Evolutionary conservation across 2,797 vertebrate species (phyloP).

Genomic region (Cryptoprocta ferox): DNA sequence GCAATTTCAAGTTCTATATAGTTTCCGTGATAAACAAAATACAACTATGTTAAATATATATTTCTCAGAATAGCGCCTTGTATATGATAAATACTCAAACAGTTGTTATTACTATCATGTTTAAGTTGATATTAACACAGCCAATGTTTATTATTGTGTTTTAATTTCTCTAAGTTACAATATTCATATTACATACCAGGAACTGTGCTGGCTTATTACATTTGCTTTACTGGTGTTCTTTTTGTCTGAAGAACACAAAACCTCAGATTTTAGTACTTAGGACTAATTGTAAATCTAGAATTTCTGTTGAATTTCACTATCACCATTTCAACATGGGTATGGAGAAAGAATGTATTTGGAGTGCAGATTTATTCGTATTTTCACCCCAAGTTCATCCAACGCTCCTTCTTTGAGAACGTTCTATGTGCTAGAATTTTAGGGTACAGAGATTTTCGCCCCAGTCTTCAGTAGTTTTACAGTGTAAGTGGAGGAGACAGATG

Average conservation of each 20-base stretch:
- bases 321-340: not conserved
- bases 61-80: not conserved
- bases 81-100: not conserved
- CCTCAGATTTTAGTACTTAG: not conserved
- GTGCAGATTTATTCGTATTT: not conserved
- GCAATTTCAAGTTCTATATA: not conserved
- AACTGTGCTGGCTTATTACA: not conserved
- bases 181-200: not conserved
- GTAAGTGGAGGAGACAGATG: not conserved
- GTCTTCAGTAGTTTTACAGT: not conserved
- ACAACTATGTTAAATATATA: not conserved
- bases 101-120: not conserved
- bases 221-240: not conserved
- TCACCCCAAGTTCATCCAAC: not conserved
- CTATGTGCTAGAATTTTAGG: not conserved
- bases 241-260: conserved; percentile 3
- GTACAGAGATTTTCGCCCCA: not conserved
- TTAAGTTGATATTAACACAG: not conserved
- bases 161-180: conserved; percentile 23
- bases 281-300: not conserved
- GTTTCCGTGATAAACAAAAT: not conserved
- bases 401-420: not conserved
- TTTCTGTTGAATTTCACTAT: not conserved
- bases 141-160: conserved; percentile 23
- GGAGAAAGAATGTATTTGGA: not conserved